phyloP scores from a whole-genome alignment of 2,797 vertebrate genomes.

The Danio tinwini region DNA sequence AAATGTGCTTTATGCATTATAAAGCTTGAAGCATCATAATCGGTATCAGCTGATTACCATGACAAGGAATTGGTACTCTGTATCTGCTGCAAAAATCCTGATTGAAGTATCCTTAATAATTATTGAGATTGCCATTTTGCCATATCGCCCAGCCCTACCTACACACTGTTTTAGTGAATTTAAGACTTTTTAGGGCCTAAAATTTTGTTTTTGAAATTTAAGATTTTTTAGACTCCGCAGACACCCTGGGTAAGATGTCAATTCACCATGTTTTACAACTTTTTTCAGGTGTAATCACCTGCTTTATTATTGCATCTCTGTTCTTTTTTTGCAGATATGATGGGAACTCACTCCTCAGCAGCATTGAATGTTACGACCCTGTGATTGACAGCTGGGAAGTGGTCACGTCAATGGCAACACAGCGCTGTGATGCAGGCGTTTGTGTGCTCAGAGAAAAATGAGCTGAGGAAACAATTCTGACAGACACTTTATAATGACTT shows the following conservation, averaged over 20 bases:
- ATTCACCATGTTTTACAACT: neutral
- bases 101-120: no score
- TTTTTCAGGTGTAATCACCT: neutral
- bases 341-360: constrained; percentile 96
- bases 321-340: constrained; percentile 83
- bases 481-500: constrained; percentile 23
- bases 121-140: no score
- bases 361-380: constrained; percentile 98
- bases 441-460: constrained; percentile 97
- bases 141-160: no score
- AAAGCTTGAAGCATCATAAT: no score
- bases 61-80: no score
- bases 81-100: no score
- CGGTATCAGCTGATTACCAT: no score
- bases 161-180: no score
- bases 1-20: no score
- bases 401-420: constrained; percentile 99
- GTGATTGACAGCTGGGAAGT: constrained; percentile 98
- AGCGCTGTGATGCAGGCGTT: constrained; percentile 96
- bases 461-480: constrained; percentile 58
- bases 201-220: no score
- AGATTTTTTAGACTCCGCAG: no score
- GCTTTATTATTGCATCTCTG: constrained; percentile 1
- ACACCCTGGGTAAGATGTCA: constrained; percentile 79
- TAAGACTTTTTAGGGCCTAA: no score